A percentile compares a stretch with the other conserved stretches of the same genome.
Conservation (phyloP, 2,888 invertebrate genomes). For the Trissolcus brochymenae region DNA sequence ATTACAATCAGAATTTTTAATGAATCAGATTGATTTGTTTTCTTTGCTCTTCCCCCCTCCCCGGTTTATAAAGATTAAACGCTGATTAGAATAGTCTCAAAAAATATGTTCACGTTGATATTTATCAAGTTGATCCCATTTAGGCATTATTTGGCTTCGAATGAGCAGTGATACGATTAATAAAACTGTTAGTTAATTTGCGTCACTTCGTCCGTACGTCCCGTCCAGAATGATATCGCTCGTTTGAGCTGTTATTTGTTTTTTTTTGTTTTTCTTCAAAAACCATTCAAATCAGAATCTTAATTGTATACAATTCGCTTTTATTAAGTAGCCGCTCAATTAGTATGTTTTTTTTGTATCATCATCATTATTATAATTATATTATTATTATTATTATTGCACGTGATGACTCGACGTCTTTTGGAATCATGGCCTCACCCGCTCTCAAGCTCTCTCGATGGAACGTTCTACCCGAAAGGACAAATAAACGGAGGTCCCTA, state of each 20-base stretch:
- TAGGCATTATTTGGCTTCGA: slow-evolving; percentile 69
- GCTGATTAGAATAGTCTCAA: slow-evolving; percentile 70
- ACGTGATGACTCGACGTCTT: slow-evolving; percentile 53
- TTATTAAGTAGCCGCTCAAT: background rate
- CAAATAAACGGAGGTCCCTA: slow-evolving; percentile 18
- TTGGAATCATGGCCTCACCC: slow-evolving; percentile 48
- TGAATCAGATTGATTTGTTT: slow-evolving; percentile 13
- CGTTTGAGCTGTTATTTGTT: slow-evolving; percentile 11
- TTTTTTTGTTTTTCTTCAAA: too few relatives aligned
- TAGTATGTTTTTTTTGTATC: background rate
- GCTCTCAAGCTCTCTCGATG: slow-evolving; percentile 42
- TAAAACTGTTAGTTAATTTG: slow-evolving; percentile 44
- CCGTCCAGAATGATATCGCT: slow-evolving; percentile 38
- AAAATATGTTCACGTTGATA: slow-evolving; percentile 74
- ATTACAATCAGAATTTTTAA: slow-evolving; percentile 2
- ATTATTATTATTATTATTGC: slow-evolving; percentile 43
- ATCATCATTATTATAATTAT: background rate
- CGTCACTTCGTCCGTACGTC: slow-evolving; percentile 42
- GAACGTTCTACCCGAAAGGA: slow-evolving; percentile 35
- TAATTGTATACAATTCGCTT: too few relatives aligned
- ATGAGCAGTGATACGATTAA: slow-evolving; percentile 65
- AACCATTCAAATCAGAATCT: too few relatives aligned
- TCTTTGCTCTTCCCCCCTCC: background rate
- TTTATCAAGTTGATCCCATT: slow-evolving; percentile 71
- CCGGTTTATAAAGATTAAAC: slow-evolving; percentile 37